Evolutionary conservation across 2,113 vertebrate species (phyloP), one percentile per base, ranked within the genome.

Genomic region (Scomber scombrus): DNA sequence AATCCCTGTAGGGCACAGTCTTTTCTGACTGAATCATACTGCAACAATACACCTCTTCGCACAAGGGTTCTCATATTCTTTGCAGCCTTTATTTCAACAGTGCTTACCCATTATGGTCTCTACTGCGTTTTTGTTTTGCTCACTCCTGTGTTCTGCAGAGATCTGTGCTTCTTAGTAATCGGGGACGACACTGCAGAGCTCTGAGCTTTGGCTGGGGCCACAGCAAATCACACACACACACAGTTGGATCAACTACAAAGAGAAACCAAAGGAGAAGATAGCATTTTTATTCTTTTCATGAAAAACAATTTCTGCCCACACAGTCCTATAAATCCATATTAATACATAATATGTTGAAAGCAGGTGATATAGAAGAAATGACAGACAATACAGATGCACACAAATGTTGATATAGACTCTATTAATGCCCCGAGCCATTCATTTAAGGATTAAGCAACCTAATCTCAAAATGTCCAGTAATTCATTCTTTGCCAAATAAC

Each of bases 401-500:
- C 64, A 60, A 51, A 76, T 29, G 29, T 52, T 31, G 56, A 18
- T 69, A 10, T 5, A 29, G 62, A 80, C 57, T 63, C 47, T 49
- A 14, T 72, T 72, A 66, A 50, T 18, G 51, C 88, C 81, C 79
- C 3, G 51, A 70, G 76, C 68, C 16, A 40, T 83, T 91, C 76
- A 86, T 85, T 88, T 85, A 29, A 68, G 89, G 90, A 91, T 92
- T 91, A 93, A 73, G 56, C 63, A 9, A 66, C 43, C 58, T 86
- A 80, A 90, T 92, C 88, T 90, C 43, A 81, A 90, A 89, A 89
- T 88, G 80, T 84, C 85, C 80, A 64, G 76, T 78, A 81, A 87
- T 89, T 87, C 82, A 76, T 89, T 87, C 83, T 71, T 51, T 50
- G 50, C 77, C 58, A 83, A 88, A 88, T 62, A 81, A 71, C 81